A percentile compares a stretch with the other conserved stretches of the same genome.
Evolutionary conservation across 2,888 invertebrate genomes (phyloP).

Genomic region (Leucophenga montana): DNA sequence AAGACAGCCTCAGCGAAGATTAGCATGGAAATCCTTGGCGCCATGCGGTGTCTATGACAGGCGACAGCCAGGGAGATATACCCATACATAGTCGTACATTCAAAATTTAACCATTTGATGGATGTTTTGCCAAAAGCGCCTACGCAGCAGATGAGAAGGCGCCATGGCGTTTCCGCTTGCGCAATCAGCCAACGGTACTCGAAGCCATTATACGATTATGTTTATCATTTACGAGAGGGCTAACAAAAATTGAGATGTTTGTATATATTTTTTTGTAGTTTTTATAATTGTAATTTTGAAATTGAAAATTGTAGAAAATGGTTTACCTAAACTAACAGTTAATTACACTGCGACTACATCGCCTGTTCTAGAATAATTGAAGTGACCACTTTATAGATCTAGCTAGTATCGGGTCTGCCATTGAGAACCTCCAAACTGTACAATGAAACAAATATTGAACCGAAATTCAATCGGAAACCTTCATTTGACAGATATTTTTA

Average conservation of each 20-base stretch:
- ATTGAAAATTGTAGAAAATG: too few relatives aligned
- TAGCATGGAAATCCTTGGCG: slow-evolving; percentile 49
- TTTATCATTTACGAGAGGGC: not conserved
- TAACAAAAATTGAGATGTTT: not conserved
- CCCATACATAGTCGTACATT: not conserved
- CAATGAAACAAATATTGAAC: too few relatives aligned
- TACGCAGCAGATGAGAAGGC: not conserved
- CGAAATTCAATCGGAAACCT: too few relatives aligned
- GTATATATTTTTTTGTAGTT: not conserved
- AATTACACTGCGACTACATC: too few relatives aligned
- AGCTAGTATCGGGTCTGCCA: too few relatives aligned
- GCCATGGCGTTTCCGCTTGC: slow-evolving; percentile 16
- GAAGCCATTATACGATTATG: not conserved
- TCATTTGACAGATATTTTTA: too few relatives aligned
- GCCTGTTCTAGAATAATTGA: too few relatives aligned
- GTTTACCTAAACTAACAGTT: too few relatives aligned
- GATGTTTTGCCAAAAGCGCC: slow-evolving; percentile 20
- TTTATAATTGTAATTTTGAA: too few relatives aligned
- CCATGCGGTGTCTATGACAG: slow-evolving; percentile 39
- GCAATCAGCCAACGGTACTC: slow-evolving; percentile 8
- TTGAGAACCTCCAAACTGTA: too few relatives aligned
- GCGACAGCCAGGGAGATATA: slow-evolving; percentile 9
- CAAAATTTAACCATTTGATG: slow-evolving; percentile 22
- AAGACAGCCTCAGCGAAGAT: slow-evolving; percentile 36
- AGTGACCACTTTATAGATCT: too few relatives aligned